Base-by-base conservation (phyloP, 35 echinoderm and acorn worm genomes). In the Anneissia japonica region DNA sequence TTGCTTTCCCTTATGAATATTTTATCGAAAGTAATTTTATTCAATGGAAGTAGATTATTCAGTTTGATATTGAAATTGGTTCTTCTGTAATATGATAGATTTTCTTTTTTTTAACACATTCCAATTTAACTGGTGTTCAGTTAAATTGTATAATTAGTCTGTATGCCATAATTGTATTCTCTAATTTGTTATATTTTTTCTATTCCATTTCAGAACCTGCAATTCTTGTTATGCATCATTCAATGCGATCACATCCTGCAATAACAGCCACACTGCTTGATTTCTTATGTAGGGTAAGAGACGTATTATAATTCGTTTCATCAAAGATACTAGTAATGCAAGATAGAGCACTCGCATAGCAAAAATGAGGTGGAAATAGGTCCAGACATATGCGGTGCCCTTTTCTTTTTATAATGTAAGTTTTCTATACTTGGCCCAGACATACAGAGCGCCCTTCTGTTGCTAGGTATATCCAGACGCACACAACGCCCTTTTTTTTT, bases 181-280 rank as follows among this genome's bases (percentile, higher is more conserved):
- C n/a, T n/a, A n/a, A n/a, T n/a, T n/a, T n/a, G n/a, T 73, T 29
- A 41, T 85, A 30, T 74, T 41, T 12, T 77, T 23, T 36, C 81
- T 9, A 74, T 39, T 81, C 75, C 21, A 81, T 21, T 43, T 5
- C 87, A 97, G 95, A 97, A 76, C 95, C 95, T 45, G 95, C 91
- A 30, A 97, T 97, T 64, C 76, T 97, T 64, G 95, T 97, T 23
- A 99, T 99, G 96, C 96, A 99, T 79, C 96, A 94, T 79, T 99
- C 96, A 0, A 91, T 99, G 87, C 84, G 92, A 37, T 94, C 96
- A 13, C 96, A 99, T 81, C 96, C 92, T 28, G 96, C 89, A 81
- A 99, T 99, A 30, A 99, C 89, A 51, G 96, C 89, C 28, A 99
- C 96, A 17, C 86, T 94, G 34, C 84, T 94, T 31, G 96, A 99